These are phyloP conservation scores for Hystrix cristata DNA, from an alignment of 2,113 vertebrate genomes.

Conservation along the genomic window DNA sequence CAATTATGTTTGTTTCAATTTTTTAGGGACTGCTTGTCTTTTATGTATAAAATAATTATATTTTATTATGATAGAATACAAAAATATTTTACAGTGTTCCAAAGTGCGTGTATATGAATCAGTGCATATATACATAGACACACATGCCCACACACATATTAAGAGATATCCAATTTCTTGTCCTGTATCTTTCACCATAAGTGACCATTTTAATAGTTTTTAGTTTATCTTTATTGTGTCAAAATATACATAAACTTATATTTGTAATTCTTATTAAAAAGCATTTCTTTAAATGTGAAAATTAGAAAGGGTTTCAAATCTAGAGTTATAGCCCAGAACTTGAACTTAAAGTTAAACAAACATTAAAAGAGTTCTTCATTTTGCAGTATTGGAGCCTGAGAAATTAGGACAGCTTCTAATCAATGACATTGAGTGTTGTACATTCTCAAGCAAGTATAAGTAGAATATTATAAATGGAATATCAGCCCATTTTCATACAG, in stretches of 20 bases:
- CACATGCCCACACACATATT: background rate
- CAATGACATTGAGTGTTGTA: background rate
- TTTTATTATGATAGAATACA: background rate
- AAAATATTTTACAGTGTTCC: background rate
- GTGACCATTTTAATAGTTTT: background rate
- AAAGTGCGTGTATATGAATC: background rate
- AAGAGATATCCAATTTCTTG: background rate
- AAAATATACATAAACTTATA: background rate
- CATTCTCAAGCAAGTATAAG: background rate
- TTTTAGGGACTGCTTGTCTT: background rate
- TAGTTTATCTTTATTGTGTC: background rate
- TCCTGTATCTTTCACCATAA: background rate
- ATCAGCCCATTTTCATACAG: background rate
- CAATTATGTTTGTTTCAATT: background rate
- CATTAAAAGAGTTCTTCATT: background rate
- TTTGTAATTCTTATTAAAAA: background rate
- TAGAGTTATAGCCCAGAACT: background rate
- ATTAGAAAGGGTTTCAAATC: background rate
- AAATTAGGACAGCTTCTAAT: background rate
- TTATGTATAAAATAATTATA: background rate
- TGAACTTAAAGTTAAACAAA: background rate
- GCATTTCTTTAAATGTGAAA: slow-evolving; percentile 24
- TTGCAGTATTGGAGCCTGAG: background rate
- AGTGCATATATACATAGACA: background rate
- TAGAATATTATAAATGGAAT: background rate